phyloP scores from a whole-genome alignment of 2,888 invertebrate genomes.

The Gryllus longicercus region DNA sequence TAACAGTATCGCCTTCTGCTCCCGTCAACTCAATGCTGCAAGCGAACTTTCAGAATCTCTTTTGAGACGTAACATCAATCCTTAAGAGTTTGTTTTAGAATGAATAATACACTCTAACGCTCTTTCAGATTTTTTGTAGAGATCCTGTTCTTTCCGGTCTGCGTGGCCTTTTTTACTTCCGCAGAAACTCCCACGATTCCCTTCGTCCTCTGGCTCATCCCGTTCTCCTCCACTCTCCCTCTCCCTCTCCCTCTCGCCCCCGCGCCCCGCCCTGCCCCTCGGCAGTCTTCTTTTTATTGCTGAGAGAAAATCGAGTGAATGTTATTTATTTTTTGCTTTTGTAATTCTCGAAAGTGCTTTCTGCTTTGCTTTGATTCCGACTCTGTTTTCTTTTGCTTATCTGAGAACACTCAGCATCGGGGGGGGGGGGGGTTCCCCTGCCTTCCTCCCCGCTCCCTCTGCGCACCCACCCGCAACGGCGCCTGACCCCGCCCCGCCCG shows the following conservation, averaged over 20 bases:
- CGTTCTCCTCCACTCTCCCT: background rate
- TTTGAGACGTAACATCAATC: constrained; percentile 31
- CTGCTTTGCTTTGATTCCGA: constrained; percentile 17
- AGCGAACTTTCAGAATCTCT: constrained; percentile 19
- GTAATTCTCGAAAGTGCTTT: constrained; percentile 17
- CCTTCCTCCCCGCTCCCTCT: background rate
- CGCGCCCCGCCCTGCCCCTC: background rate
- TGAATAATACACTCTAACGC: constrained; percentile 34
- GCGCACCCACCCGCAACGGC: background rate
- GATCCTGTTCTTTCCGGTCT: constrained; percentile 11
- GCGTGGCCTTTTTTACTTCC: background rate
- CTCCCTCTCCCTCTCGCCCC: no score
- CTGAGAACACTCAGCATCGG: constrained; percentile 17
- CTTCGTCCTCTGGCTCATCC: background rate
- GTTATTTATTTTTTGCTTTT: constrained; percentile 17
- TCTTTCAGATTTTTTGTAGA: constrained; percentile 33
- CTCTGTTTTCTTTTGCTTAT: constrained; percentile 17
- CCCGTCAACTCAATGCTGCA: background rate
- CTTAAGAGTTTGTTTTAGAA: constrained; percentile 28
- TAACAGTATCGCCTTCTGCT: no score
- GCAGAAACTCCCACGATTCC: background rate
- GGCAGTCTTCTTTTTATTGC: constrained; percentile 4
- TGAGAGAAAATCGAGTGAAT: background rate
- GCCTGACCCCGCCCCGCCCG: background rate
- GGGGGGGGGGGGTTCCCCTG: background rate